These are phyloP conservation scores for Tor tambroides DNA, from an alignment of 2,113 vertebrate genomes.

Conservation along the genomic window DNA sequence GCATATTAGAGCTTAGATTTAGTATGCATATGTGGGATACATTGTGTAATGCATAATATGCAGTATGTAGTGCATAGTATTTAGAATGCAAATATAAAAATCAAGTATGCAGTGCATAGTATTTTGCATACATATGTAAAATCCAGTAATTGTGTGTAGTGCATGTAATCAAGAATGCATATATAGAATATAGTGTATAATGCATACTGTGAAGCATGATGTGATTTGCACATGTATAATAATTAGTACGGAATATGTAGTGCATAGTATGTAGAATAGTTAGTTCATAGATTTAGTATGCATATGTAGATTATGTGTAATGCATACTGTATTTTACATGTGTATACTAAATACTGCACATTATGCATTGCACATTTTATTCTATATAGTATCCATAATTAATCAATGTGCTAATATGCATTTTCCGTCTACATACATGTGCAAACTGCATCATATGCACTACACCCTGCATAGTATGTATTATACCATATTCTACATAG, in stretches of 20 bases:
- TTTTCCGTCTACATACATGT: too few species aligned
- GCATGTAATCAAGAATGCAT: neutral
- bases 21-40: neutral
- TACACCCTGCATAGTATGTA: neutral
- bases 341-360: neutral
- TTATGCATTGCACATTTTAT: too few species aligned
- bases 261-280: neutral
- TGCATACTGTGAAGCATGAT: neutral
- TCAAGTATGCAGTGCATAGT: neutral
- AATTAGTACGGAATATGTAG: neutral
- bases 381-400: too few species aligned
- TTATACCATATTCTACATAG: neutral
- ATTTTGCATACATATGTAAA: neutral
- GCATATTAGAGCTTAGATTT: neutral
- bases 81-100: neutral
- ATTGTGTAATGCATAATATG: neutral
- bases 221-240: neutral
- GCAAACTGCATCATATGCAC: neutral
- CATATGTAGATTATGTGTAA: neutral
- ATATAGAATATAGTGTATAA: neutral
- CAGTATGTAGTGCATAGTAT: neutral
- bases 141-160: neutral
- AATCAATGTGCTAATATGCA: too few species aligned
- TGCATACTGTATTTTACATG: neutral
- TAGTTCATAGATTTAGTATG: neutral